phyloP scores from a whole-genome alignment of 35 echinoderm and acorn worm genomes.

The Strongylocentrotus purpuratus region DNA sequence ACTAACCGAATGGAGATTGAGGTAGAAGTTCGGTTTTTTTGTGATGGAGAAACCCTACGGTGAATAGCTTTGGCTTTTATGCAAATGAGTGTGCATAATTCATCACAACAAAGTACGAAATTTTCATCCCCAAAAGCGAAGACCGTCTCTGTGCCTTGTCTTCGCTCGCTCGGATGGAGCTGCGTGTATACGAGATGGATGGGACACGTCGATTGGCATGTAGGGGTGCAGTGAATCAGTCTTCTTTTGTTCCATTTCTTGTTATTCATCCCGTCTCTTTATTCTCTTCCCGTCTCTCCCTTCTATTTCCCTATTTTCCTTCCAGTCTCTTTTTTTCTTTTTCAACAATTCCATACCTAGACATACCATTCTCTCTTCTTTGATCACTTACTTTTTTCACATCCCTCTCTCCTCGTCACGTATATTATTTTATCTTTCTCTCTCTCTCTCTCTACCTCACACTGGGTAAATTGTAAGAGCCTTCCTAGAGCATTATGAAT shows the following conservation, averaged over 20 bases:
- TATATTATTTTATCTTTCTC: background rate
- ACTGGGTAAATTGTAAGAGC: background rate
- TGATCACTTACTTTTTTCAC: background rate
- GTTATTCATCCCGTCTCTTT: background rate
- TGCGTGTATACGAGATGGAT: background rate
- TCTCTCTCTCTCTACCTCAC: background rate
- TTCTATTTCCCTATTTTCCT: background rate
- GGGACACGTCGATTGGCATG: background rate
- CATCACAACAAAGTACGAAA: conserved; percentile 40
- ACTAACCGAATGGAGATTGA: conserved; percentile 23
- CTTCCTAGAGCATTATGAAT: background rate
- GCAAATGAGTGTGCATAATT: conserved; percentile 47
- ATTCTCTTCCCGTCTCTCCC: background rate
- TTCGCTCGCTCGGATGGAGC: background rate
- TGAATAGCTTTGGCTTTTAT: conserved; percentile 26
- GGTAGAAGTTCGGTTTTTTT: background rate
- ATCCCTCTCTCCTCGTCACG: background rate
- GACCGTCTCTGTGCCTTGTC: background rate
- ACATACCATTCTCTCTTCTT: too few relatives aligned
- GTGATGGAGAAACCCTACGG: conserved; percentile 22
- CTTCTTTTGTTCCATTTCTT: background rate
- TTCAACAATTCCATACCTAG: too few relatives aligned
- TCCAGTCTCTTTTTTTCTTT: background rate
- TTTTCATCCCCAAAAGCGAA: conserved; percentile 19
- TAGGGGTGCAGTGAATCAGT: background rate